phyloP scores from a whole-genome alignment of 2,888 invertebrate genomes.

The Tiliacea citrago region DNA sequence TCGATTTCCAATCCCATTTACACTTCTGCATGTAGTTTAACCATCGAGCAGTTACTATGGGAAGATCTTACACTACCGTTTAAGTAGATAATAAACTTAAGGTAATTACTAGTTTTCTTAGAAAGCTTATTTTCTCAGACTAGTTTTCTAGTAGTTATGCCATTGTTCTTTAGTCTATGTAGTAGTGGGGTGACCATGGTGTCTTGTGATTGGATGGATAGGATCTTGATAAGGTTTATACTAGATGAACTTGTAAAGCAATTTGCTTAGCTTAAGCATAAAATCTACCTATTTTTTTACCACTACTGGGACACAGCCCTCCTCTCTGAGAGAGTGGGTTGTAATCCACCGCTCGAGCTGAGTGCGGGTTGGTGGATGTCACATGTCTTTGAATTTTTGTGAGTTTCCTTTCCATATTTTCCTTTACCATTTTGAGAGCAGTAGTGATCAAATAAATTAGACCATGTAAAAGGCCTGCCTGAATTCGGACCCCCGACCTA shows the following conservation, averaged over 20 bases:
- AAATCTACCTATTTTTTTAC: not conserved
- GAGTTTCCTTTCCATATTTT: too few relatives aligned
- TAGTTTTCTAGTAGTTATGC: conserved; percentile 68
- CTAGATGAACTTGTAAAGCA: not conserved
- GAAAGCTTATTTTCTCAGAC: conserved; percentile 71
- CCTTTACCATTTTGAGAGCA: too few relatives aligned
- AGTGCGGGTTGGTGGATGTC: too few relatives aligned
- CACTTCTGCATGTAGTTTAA: conserved; percentile 17
- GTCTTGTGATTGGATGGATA: conserved; percentile 11
- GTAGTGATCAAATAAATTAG: too few relatives aligned
- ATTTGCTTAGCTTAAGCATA: not conserved
- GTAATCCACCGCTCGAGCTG: too few relatives aligned
- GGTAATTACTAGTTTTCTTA: conserved; percentile 69
- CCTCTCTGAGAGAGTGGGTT: too few relatives aligned
- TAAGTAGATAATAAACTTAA: conserved; percentile 55
- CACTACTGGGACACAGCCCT: not conserved
- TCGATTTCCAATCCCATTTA: conserved; percentile 19
- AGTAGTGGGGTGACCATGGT: conserved; percentile 49
- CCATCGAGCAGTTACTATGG: conserved; percentile 40
- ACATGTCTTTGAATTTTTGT: too few relatives aligned
- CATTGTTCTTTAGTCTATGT: conserved; percentile 65
- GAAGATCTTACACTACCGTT: conserved; percentile 60
- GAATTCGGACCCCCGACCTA: too few relatives aligned
- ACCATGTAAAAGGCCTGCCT: too few relatives aligned
- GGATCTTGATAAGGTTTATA: conserved; percentile 23